Percentiles rank a stretch among this genome's conserved stretches.
Evolutionary conservation across 2,888 invertebrate species (phyloP).

Genomic region (Drosophila kanekoi): DNA sequence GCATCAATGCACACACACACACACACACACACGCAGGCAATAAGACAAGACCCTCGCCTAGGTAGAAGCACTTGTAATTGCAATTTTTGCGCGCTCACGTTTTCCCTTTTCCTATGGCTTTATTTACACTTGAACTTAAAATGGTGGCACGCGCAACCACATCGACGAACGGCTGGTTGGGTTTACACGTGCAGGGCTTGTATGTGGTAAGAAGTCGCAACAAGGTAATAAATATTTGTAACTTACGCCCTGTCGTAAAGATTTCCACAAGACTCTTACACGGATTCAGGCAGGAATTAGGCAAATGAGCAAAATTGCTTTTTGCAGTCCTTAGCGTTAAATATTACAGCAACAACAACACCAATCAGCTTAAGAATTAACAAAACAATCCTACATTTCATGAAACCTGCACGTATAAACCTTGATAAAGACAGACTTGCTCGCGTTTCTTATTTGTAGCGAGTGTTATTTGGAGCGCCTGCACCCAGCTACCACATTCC

Average conservation of each 20-base stretch:
- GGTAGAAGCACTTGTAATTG: constrained; percentile 53
- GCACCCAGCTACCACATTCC: constrained; percentile 5
- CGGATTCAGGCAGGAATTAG: too few relatives aligned
- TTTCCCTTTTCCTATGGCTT: constrained; percentile 45
- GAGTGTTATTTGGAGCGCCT: constrained; percentile 9
- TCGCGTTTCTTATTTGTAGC: constrained; percentile 12
- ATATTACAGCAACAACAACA: too few relatives aligned
- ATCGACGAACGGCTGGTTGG: background rate
- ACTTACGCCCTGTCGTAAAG: too few relatives aligned
- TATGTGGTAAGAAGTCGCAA: background rate
- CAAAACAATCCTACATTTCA: background rate
- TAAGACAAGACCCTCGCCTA: constrained; percentile 11
- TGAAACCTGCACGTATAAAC: constrained; percentile 15
- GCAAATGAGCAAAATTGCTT: too few relatives aligned
- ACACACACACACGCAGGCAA: constrained; percentile 14
- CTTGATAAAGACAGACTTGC: background rate
- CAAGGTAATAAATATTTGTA: too few relatives aligned
- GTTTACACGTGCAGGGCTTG: constrained; percentile 32
- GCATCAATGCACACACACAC: constrained; percentile 1
- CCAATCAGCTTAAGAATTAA: too few relatives aligned
- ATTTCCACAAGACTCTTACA: too few relatives aligned
- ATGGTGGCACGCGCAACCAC: constrained; percentile 48
- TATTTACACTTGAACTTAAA: constrained; percentile 70
- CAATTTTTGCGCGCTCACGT: constrained; percentile 62
- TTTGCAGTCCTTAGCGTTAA: too few relatives aligned